Evolutionary conservation across 1,140 invertebrate species (phyloP).

Genomic region (Penaeus chinensis): DNA sequence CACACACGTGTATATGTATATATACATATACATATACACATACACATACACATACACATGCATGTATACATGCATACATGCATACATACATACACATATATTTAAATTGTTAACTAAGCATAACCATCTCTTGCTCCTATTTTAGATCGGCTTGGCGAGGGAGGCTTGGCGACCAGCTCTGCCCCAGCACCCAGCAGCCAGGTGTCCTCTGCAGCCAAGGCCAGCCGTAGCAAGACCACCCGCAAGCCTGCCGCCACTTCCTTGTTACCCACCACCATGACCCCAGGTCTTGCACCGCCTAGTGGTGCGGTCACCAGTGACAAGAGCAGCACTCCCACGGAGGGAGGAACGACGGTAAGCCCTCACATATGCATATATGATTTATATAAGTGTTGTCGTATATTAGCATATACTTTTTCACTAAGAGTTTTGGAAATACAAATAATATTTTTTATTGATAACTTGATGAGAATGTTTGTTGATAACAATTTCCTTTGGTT

Average conservation of each 20-base stretch:
- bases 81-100: too few relatives aligned
- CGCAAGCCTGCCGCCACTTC: constrained; percentile 40
- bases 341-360: constrained; percentile 48
- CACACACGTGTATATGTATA: too few relatives aligned
- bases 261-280: constrained; percentile 21
- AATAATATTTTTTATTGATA: too few relatives aligned
- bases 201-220: constrained; percentile 27
- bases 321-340: constrained; percentile 31
- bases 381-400: too few relatives aligned
- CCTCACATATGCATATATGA: neutral
- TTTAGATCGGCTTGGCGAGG: constrained; percentile 28
- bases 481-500: neutral
- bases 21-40: too few relatives aligned
- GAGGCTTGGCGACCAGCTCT: constrained; percentile 31
- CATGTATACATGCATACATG: too few relatives aligned
- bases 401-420: too few relatives aligned
- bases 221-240: constrained; percentile 42
- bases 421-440: too few relatives aligned
- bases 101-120: too few relatives aligned
- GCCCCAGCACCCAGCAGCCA: constrained; percentile 23
- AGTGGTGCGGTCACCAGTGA: constrained; percentile 21
- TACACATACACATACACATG: too few relatives aligned
- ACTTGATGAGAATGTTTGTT: neutral
- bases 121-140: neutral
- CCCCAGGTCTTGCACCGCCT: constrained; percentile 24